Base-by-base conservation (phyloP, 2,888 invertebrate species). In the Drosophila neoperkinsi region DNA sequence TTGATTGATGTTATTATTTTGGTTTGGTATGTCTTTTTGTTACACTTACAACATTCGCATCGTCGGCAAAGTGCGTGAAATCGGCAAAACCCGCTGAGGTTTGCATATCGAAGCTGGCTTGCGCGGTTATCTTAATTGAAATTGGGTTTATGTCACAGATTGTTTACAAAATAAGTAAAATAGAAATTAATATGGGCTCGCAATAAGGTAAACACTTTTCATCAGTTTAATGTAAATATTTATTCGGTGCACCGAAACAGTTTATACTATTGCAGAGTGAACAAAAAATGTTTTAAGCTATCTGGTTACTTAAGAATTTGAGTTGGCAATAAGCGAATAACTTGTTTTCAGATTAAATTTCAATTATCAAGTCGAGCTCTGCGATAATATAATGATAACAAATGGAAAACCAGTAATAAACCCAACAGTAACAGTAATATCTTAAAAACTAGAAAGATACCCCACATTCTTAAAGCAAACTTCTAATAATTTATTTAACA, bases 21-120 rank as follows among this genome's bases (percentile, higher is more conserved):
- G 55, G 31, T 82, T 63, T 81, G 73, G 25, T 46, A 46, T 46
- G 25, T 25, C 46, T 46, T 71, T 59, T 60, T 38, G 16, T 70
- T 74, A 71, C 64, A 91, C 91, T 91, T 91, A 91, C 91, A 82
- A 83, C 76, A 77, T 71, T 84, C 63, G 80, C 73, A 76, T 84
- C 91, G 61, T 91, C 91, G 58, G 91, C 94, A 92, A 96, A 96
- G 89, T 96, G 95, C 68, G 96, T 95, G 91, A 96, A 96, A 93
- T 96, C 95, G 61, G 96, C 96, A 90, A 95, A 95, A 62, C 94
- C 94, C 73, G 93, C 91, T 82, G 92, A 91, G 65, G 92, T 92
- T 88, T 93, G 92, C 64, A 93, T 90, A 91, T 93, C 93, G 77
- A 93, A 92, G 87, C 93, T 93, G 74, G 92, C 90, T 90, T 93